These are phyloP conservation scores for Amphimedon queenslandica DNA, from an alignment of 37 sponge, comb jelly and placozoan genomes.

Conservation along the genomic window DNA sequence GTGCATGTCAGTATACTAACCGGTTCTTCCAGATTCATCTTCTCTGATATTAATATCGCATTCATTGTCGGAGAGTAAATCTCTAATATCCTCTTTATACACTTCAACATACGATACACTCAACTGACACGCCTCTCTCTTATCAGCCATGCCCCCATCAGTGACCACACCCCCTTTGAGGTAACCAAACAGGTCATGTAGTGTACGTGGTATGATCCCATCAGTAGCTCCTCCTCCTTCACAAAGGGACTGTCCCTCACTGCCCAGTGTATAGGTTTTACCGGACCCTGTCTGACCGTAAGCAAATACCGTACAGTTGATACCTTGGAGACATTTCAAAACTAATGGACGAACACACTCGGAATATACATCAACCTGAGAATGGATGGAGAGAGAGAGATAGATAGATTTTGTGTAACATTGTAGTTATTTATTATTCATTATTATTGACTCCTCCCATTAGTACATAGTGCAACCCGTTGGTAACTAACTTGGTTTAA, in stretches of 20 bases:
- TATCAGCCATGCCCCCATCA: neutral
- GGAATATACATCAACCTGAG: slow-evolving; percentile 31
- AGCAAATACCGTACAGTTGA: slow-evolving; percentile 66
- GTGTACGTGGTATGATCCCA: slow-evolving; percentile 69
- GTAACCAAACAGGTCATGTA: slow-evolving; percentile 39
- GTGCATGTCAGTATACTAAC: too few species aligned
- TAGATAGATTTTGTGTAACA: neutral
- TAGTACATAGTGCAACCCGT: too few species aligned
- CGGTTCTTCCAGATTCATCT: slow-evolving; percentile 67
- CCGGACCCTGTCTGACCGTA: slow-evolving; percentile 76
- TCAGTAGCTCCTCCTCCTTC: slow-evolving; percentile 17
- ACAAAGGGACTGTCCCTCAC: slow-evolving; percentile 5
- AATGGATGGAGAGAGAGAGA: neutral
- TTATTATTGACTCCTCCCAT: too few species aligned
- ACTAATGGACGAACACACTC: slow-evolving; percentile 44
- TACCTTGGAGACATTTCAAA: slow-evolving; percentile 35
- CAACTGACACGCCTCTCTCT: slow-evolving; percentile 3
- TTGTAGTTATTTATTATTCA: too few species aligned
- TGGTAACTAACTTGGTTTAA: slow-evolving; percentile 54
- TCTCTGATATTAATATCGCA: slow-evolving; percentile 64
- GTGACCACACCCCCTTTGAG: slow-evolving; percentile 4
- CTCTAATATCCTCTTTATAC: slow-evolving; percentile 60
- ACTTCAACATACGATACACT: slow-evolving; percentile 64
- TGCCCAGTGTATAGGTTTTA: slow-evolving; percentile 63
- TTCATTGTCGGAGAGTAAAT: slow-evolving; percentile 21